Conservation (phyloP, 1,140 invertebrate genomes). For the Oryctes rhinoceros region DNA sequence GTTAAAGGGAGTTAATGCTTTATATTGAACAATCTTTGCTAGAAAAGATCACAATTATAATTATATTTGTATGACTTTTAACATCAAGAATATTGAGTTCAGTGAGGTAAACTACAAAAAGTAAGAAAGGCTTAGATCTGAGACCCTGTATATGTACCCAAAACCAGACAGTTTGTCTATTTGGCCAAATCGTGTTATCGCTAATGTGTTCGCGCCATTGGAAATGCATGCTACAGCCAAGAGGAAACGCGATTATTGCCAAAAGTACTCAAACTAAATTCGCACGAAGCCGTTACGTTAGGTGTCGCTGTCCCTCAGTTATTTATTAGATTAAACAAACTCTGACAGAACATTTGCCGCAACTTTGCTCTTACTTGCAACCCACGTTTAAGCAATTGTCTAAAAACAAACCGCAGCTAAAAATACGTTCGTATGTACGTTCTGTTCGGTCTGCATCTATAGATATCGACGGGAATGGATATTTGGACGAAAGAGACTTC, state of each 20-base stretch:
- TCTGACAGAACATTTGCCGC: background rate
- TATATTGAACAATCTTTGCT: no score
- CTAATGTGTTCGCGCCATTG: background rate
- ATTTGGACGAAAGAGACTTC: slow-evolving; percentile 81
- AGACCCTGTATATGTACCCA: background rate
- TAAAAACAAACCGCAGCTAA: background rate
- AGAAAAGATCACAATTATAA: no score
- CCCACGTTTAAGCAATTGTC: background rate
- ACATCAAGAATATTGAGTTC: no score
- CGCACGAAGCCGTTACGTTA: background rate
- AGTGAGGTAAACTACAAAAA: no score
- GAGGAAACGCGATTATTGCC: slow-evolving; percentile 27
- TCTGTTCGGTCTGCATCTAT: slow-evolving; percentile 48
- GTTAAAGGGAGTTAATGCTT: no score
- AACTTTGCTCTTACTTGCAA: background rate
- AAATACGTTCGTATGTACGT: background rate
- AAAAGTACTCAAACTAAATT: background rate
- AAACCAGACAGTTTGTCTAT: slow-evolving; percentile 28
- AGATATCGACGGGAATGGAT: slow-evolving; percentile 87
- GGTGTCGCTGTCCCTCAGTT: background rate
- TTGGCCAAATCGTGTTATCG: background rate
- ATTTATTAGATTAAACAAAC: slow-evolving; percentile 15
- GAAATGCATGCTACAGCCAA: slow-evolving; percentile 2
- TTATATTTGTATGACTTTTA: no score
- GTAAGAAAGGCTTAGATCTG: background rate